These are phyloP conservation scores for Leptinotarsa juncta DNA, from an alignment of 2,888 invertebrate genomes.

Conservation along the genomic window DNA sequence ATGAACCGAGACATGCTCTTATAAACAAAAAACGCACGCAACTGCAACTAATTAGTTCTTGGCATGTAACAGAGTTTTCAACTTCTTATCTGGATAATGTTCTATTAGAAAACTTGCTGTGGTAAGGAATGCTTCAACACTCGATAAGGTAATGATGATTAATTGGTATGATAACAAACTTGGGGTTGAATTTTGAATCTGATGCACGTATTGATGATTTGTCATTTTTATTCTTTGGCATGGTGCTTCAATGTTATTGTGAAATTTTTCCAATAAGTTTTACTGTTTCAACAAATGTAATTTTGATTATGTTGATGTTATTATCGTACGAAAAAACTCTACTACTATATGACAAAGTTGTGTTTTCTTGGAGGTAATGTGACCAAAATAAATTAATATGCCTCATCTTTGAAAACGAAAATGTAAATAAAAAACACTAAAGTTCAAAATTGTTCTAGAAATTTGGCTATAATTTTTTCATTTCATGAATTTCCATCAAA, in stretches of 20 bases:
- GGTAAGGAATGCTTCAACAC: constrained; percentile 23
- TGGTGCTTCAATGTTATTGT: neutral
- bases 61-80: constrained; percentile 21
- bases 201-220: neutral
- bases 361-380: too few relatives aligned
- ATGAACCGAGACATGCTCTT: constrained; percentile 20
- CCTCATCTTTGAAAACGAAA: too few relatives aligned
- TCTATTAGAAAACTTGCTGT: constrained; percentile 27
- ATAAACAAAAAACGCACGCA: constrained; percentile 25
- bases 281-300: too few relatives aligned
- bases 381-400: too few relatives aligned
- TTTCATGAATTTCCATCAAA: too few relatives aligned
- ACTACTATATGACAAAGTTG: too few relatives aligned
- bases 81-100: constrained; percentile 19
- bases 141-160: constrained; percentile 35
- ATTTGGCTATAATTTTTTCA: too few relatives aligned
- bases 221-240: neutral
- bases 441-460: too few relatives aligned
- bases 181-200: neutral
- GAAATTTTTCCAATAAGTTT: neutral
- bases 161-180: constrained; percentile 28
- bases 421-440: too few relatives aligned
- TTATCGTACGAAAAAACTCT: too few relatives aligned
- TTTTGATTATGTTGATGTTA: too few relatives aligned
- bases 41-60: constrained; percentile 26